phyloP scores from a whole-genome alignment of 2,113 vertebrate genomes.

The Prietella phreatophila region DNA sequence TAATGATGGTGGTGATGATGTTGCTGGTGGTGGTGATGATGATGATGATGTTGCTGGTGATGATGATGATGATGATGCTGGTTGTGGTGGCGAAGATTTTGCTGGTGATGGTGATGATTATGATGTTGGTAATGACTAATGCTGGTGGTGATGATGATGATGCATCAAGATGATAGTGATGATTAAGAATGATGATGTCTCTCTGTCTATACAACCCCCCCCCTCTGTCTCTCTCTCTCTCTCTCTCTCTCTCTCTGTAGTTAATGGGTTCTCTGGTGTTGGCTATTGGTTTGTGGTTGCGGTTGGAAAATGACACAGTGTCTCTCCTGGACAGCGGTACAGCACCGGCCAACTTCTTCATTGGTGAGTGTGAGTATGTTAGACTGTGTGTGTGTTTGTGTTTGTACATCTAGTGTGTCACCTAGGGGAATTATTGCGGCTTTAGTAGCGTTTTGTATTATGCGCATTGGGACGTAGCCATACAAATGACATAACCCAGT shows the following conservation, averaged over 20 bases:
- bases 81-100: neutral
- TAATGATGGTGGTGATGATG: too few species aligned
- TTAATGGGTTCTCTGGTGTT: constrained; percentile 88
- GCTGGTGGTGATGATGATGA: neutral
- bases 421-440: neutral
- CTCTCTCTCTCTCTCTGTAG: constrained; percentile 58
- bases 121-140: too few species aligned
- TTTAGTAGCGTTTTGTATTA: neutral
- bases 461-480: neutral
- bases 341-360: constrained; percentile 86
- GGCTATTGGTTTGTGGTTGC: constrained; percentile 90
- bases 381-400: neutral
- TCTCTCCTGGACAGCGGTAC: constrained; percentile 77
- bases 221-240: neutral
- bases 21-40: neutral
- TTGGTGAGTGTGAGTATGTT: constrained; percentile 76
- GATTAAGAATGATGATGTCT: neutral
- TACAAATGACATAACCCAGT: neutral
- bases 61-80: neutral
- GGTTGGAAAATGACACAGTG: constrained; percentile 83
- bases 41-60: neutral
- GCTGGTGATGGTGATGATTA: neutral
- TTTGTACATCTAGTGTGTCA: neutral
- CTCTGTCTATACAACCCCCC: neutral
- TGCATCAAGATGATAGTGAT: neutral